Evolutionary conservation across 2,113 vertebrate genomes (phyloP), one percentile per base, ranked within the genome.

Genomic region (Deroptyus accipitrinus): DNA sequence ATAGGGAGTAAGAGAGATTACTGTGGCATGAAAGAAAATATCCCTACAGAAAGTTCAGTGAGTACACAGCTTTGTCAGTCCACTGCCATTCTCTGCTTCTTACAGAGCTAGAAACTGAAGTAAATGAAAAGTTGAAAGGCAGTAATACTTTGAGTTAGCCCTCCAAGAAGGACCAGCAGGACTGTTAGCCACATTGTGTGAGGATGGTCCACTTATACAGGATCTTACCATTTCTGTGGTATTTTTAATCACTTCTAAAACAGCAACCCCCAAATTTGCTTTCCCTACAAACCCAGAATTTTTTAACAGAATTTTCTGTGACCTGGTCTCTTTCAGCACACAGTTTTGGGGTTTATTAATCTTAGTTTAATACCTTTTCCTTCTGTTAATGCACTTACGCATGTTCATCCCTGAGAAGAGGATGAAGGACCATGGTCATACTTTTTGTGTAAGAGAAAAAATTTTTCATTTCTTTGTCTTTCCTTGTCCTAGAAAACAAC

Each of bases 351-450:
- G 6, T 85, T 52, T 52, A 41, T 39, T 90, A 10, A 54, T 76
- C 33, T 81, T 84, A n/a, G 12, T 83, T 87, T 69, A 92, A 66
- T 96, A 73, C n/a, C 37, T 88, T 88, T 87, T 80, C 67, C 20
- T 70, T 89, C 86, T 90, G 31, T 46, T 87, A 52, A 86, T 80
- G 61, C 25, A 54, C 6, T 81, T 63, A 18, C 74, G 39, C 19
- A 4, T 76, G 39, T 57, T 92, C 42, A n/a, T 17, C 27, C 42
- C 11, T 83, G 62, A 69, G 73, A 81, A 84, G 23, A 86, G 28
- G 23, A 39, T 64, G 59, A 31, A 55, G 13, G 13, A 91, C 20
- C 51, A 10, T 41, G 28, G 86, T 91, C 20, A 83, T 63, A 46
- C 10, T 70, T 92, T 7, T 73, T 73, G 16, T 48, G 88, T 88